Evolutionary conservation across 30 jellyfish, hydroid and myxozoan genomes (phyloP).

Genomic region (Calvadosia cruxmelitensis): DNA sequence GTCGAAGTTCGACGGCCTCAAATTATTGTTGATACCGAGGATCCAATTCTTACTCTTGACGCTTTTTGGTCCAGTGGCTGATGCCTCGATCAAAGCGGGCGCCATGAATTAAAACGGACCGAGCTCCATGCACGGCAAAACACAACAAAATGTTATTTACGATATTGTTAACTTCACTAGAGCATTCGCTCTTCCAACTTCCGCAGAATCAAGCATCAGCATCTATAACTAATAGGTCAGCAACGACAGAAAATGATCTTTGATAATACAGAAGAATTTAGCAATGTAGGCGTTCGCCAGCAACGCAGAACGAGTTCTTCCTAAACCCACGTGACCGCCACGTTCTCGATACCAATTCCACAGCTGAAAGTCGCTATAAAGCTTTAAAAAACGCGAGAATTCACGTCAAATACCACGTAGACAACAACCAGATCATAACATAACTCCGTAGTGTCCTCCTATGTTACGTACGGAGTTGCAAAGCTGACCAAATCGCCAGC

Average conservation of each 20-base stretch:
- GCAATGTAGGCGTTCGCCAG: not conserved
- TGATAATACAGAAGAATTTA: not conserved
- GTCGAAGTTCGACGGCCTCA: too few relatives aligned
- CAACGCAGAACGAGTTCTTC: not conserved
- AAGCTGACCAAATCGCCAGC: too few relatives aligned
- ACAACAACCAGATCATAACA: not conserved
- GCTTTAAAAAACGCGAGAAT: not conserved
- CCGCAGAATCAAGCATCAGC: too few relatives aligned
- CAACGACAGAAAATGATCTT: too few relatives aligned
- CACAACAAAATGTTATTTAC: not conserved
- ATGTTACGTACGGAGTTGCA: not conserved
- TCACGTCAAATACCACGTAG: not conserved
- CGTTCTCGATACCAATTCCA: not conserved
- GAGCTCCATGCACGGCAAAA: conserved; percentile 82
- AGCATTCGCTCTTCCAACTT: not conserved
- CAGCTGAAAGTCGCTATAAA: not conserved
- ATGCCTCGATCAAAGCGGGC: conserved; percentile 90
- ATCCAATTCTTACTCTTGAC: conserved; percentile 12
- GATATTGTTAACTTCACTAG: not conserved
- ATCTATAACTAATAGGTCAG: too few relatives aligned
- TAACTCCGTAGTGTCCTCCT: not conserved
- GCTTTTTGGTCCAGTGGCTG: conserved; percentile 57
- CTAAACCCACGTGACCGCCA: conserved; percentile 2
- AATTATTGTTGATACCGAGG: not conserved
- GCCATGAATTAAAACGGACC: conserved; percentile 66